Evolutionary conservation across 2,797 vertebrate genomes (phyloP).

Genomic region (Salarias fasciatus): DNA sequence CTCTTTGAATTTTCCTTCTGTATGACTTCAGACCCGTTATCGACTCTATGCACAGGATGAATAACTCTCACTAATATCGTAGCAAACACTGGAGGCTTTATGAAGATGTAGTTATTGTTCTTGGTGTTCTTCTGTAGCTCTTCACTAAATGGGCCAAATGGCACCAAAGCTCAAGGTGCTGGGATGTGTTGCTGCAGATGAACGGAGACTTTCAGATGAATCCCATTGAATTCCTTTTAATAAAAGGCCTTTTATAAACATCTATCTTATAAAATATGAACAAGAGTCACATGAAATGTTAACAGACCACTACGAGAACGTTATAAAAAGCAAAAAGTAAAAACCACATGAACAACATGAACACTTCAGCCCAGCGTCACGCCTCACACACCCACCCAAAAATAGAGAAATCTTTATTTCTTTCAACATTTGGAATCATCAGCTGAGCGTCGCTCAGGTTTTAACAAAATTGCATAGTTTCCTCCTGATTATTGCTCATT

Average conservation of each 20-base stretch:
- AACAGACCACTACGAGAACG: slow-evolving; percentile 65
- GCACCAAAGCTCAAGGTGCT: too few relatives aligned
- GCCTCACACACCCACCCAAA: slow-evolving; percentile 60
- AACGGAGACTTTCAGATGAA: slow-evolving; percentile 39
- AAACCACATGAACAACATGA: slow-evolving; percentile 65
- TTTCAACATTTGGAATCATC: slow-evolving; percentile 69
- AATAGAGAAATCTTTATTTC: slow-evolving; percentile 76
- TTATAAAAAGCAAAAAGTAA: slow-evolving; percentile 76
- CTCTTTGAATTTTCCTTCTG: too few relatives aligned
- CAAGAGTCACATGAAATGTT: slow-evolving; percentile 69
- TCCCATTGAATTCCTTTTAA: slow-evolving; percentile 67
- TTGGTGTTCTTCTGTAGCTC: too few relatives aligned
- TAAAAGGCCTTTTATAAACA: slow-evolving; percentile 77
- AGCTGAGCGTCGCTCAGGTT: slow-evolving; percentile 54
- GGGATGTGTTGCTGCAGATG: slow-evolving; percentile 13
- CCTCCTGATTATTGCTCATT: slow-evolving; percentile 74
- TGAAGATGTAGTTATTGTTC: too few relatives aligned
- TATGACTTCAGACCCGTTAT: too few relatives aligned
- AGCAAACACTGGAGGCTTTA: too few relatives aligned
- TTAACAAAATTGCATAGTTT: slow-evolving; percentile 79
- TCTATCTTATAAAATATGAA: slow-evolving; percentile 79
- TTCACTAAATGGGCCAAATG: too few relatives aligned
- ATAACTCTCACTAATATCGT: too few relatives aligned
- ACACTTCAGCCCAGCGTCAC: slow-evolving; percentile 25
- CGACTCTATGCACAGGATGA: too few relatives aligned